Evolutionary conservation across 2,113 vertebrate genomes (phyloP), one percentile per base, ranked within the genome.

Genomic region (Odontesthes bonariensis): DNA sequence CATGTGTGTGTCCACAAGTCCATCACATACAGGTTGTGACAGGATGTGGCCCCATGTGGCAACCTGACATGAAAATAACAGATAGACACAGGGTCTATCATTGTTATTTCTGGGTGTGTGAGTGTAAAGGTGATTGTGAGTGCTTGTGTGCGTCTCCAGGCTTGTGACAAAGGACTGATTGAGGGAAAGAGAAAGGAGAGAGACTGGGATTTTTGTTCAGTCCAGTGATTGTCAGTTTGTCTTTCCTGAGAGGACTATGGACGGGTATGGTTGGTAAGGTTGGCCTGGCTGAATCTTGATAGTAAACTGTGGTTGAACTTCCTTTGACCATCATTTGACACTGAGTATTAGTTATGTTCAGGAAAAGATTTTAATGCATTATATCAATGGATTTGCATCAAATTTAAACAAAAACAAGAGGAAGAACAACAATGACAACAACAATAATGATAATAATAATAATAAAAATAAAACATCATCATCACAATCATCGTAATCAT

Each of bases 171-270:
- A 76, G 16, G 60, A 80, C 27, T 75, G 72, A 82, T 49, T 84
- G 78, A 84, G 56, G 70, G 72, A 75, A 86, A 81, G 27, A 42
- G 74, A 73, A 79, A 76, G 63, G 23, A 69, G 69, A 35, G 44
- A 46, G 59, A 69, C 53, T 0, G 0, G 42, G 17, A 64, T 58
- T 82, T 81, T 78, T 42, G n/a, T 56, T 73, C 74, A 78, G 67
- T 85, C 71, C 61, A 77, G 51, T 49, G 76, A 64, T 69, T n/a
- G 6, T 62, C 69, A 69, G 32, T 70, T 76, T 40, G n/a, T 55
- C 65, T 55, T 67, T 55, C 22, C 22, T 55, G 19, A 9, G 49
- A 70, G 12, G 47, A 49, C 32, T 13, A 9, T 0, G 9, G 49
- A 19, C 7, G 27, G 22, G 54, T 51, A 40, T 32, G 17, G 47